These are phyloP conservation scores for Potamarius usumacintae DNA, from an alignment of 2,113 vertebrate species.

Conservation along the genomic window DNA sequence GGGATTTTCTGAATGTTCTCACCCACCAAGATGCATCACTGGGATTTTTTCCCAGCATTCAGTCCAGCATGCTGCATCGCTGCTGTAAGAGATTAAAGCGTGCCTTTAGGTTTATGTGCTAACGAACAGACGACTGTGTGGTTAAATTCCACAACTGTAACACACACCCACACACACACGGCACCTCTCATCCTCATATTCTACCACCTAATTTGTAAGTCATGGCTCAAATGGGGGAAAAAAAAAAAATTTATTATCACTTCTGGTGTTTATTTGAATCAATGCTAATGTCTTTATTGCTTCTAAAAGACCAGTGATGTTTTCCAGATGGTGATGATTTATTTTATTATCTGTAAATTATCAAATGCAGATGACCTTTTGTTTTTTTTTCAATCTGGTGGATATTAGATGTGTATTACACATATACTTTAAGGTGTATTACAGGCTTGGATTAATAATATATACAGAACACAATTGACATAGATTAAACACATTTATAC, in stretches of 20 bases:
- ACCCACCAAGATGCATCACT: not conserved
- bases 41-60: not conserved
- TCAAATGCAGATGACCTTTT: not conserved
- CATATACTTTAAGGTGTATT: not conserved
- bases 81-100: not conserved
- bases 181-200: not conserved
- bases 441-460: not conserved
- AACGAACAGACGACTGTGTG: not conserved
- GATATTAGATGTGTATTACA: not conserved
- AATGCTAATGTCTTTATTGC: not conserved
- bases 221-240: not conserved
- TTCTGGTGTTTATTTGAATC: not conserved
- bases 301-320: not conserved
- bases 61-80: not conserved
- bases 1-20: not conserved
- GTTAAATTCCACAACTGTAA: not conserved
- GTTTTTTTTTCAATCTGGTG: not conserved
- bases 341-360: not conserved
- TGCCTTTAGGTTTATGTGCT: not conserved
- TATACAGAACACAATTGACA: not conserved
- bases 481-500: not conserved
- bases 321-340: not conserved
- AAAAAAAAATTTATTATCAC: not conserved
- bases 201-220: not conserved
- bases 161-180: too few relatives aligned